Evolutionary conservation across 2,797 vertebrate species (phyloP), one percentile per base, ranked within the genome.

Genomic region (Choloepus didactylus): DNA sequence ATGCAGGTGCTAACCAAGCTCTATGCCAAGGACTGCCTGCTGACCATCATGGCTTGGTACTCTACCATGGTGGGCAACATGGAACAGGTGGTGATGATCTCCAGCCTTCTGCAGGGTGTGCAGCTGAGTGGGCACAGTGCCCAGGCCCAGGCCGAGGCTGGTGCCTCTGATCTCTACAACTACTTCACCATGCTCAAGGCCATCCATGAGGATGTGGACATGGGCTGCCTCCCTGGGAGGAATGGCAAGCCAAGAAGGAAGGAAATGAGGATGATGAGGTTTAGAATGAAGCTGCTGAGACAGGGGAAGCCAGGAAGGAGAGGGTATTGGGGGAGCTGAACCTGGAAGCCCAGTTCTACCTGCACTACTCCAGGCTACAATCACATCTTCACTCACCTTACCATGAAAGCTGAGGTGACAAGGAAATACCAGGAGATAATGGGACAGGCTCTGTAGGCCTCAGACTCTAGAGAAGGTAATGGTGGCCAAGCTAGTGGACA

Each of bases 61-160:
- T 98, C 98, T 31, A 98, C 98, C 0, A 98, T 98, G 0, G 98
- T 99, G 2, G 97, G 94, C 0, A 98, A 99, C 97, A 99, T 99
- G 99, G 99, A 99, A 97, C 98, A 99, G 95, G 99, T 99, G 35
- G 93, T 99, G 54, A 99, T 99, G 98, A 98, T 99, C 89, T 99
- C 99, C 27, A 99, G 98, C 97, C 98, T 99, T 54, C 99, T 99
- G 38, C 97, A 98, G 73, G 99, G 99, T 0, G 97, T 99, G 70
- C 98, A 98, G 31, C 97, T 97, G 0, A 98, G 98, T 2, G 69
- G 81, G 21, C 29, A 35, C 0, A 72, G 92, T 19, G 84, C 75
- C 14, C 98, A 98, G 51, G 70, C 54, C 0, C 44, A 96, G 54
- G 70, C 54, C 0, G 41, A 96, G 0, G 97, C 97, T 0, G 79